Evolutionary conservation across 2,113 vertebrate species (phyloP).

Genomic region (Crotalus tigris): DNA sequence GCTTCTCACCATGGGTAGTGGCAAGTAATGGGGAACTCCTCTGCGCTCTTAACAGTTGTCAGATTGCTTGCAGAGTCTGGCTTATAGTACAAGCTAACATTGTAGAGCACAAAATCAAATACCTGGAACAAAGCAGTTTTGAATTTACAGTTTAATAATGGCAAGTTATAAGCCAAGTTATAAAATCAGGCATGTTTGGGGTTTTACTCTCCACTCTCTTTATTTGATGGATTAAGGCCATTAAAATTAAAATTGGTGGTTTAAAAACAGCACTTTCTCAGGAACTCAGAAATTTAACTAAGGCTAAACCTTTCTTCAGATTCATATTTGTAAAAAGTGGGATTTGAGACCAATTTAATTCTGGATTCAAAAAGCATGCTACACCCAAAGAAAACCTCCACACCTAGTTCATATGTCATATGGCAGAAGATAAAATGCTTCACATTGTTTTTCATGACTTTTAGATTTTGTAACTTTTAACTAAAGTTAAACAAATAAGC

Average conservation of each 20-base stretch:
- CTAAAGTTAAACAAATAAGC: background rate
- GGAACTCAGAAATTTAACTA: background rate
- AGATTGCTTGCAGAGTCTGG: constrained; percentile 13
- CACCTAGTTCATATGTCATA: background rate
- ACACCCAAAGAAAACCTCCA: background rate
- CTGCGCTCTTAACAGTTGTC: background rate
- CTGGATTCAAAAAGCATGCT: background rate
- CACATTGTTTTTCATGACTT: background rate
- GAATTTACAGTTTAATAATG: background rate
- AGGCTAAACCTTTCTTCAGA: background rate
- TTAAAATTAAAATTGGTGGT: background rate
- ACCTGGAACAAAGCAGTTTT: background rate
- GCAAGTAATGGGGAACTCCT: constrained; percentile 52
- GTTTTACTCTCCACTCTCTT: background rate
- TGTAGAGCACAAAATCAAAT: constrained; percentile 36
- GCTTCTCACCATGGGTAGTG: constrained; percentile 48
- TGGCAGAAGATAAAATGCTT: background rate
- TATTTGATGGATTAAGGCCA: background rate
- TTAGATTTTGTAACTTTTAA: background rate
- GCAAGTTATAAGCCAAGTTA: background rate
- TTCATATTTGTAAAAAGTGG: background rate
- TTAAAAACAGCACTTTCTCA: background rate
- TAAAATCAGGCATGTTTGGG: background rate
- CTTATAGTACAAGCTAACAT: constrained; percentile 32
- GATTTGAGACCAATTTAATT: background rate